phyloP scores from a whole-genome alignment of 2,113 vertebrate genomes.

The Dasypus novemcinctus region DNA sequence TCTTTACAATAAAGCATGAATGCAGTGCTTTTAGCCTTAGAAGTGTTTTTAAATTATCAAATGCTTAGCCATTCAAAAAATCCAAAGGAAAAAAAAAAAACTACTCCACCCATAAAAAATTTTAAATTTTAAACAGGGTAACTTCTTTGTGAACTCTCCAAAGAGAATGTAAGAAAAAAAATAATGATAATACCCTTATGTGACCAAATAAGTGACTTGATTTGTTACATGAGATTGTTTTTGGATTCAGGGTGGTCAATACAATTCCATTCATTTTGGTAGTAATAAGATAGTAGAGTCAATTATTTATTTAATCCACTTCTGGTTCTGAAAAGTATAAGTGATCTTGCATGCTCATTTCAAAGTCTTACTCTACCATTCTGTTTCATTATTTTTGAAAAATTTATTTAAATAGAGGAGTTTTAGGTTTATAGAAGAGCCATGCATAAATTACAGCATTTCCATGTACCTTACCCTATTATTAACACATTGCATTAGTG shows the following conservation, averaged over 20 bases:
- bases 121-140: neutral
- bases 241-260: neutral
- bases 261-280: neutral
- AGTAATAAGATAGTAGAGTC: neutral
- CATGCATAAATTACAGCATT: no score
- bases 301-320: neutral
- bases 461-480: no score
- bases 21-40: neutral
- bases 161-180: neutral
- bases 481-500: no score
- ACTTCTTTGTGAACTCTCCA: neutral
- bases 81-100: no score
- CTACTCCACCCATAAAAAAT: neutral
- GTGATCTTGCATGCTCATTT: neutral
- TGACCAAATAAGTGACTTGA: neutral
- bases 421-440: no score
- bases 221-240: neutral
- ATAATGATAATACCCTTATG: neutral
- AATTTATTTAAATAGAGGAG: no score
- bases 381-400: neutral
- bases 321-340: neutral
- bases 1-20: neutral
- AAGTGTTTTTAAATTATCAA: neutral
- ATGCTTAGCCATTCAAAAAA: no score
- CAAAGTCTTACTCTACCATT: neutral